Evolutionary conservation across 1,140 invertebrate genomes (phyloP), one percentile per base, ranked within the genome.

Genomic region (Drosophila triauraria): DNA sequence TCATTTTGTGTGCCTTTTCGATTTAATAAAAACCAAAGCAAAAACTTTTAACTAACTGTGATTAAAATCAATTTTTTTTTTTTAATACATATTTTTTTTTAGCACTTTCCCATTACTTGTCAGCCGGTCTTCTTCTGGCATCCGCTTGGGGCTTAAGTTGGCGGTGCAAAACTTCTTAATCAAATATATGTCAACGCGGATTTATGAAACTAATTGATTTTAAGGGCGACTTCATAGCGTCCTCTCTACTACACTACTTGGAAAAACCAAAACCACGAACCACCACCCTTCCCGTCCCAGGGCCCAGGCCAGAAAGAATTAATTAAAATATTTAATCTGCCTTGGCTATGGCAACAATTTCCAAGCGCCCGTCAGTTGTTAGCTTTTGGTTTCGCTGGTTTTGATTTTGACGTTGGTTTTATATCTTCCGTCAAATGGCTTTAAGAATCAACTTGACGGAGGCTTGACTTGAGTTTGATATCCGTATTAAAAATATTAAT

Each of bases 291-390:
- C 32, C 63, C 20, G 9, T 15, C 54, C 25, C 25, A 27, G 25
- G 25, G 13, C 43, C 56, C 51, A 67, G 57, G 46, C 70, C 53
- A 58, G 51, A 51, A 76, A 61, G 75, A 87, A 87, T 86, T 86
- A 87, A 86, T 86, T 86, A 87, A 86, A 87, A 86, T 83, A 87
- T 83, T 87, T 86, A 87, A 86, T 87, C 83, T 80, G 67, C 80
- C 69, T 74, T 62, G 79, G 79, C 80, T 76, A 63, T 56, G 58
- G 57, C 50, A 75, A 71, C 68, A 61, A 62, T 46, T 54, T 72
- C 51, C 50, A 44, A 43, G 38, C 57, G 43, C 32, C 42, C 25
- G 42, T 40, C 30, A 46, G 38, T 53, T 5, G 23, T 23, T 20
- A 42, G 38, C 42, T 53, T 15, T 50, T 20, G 47, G 25, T 63